These are phyloP conservation scores for Venusia cambrica DNA, from an alignment of 2,888 invertebrate species.

Conservation along the genomic window DNA sequence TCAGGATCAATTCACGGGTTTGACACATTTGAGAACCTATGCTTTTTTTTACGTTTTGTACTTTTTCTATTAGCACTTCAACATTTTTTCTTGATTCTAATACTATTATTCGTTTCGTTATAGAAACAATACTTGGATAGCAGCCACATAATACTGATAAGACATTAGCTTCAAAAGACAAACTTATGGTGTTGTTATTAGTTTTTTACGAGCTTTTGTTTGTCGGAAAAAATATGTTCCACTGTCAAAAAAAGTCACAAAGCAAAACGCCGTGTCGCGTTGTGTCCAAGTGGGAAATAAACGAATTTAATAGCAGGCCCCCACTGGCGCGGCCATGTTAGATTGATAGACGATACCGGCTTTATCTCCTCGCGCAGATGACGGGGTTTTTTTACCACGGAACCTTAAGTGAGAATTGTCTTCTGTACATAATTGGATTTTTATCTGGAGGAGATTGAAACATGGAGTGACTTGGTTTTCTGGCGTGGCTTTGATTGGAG, in stretches of 20 bases:
- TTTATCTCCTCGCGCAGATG: constrained; percentile 48
- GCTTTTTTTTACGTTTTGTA: too few relatives aligned
- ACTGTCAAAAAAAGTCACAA: constrained; percentile 20
- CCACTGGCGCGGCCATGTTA: constrained; percentile 63
- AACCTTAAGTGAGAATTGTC: constrained; percentile 70
- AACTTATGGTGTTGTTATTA: not conserved
- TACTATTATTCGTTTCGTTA: too few relatives aligned
- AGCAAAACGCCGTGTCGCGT: constrained; percentile 27
- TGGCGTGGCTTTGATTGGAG: constrained; percentile 11
- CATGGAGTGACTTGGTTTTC: constrained; percentile 27
- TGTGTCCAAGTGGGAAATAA: constrained; percentile 36
- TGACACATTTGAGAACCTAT: too few relatives aligned
- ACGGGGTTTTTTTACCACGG: constrained; percentile 52
- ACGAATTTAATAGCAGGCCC: constrained; percentile 62
- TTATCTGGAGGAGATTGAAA: constrained; percentile 48
- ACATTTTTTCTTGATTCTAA: too few relatives aligned
- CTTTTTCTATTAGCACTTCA: too few relatives aligned
- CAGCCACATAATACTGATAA: too few relatives aligned
- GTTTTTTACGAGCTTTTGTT: not conserved
- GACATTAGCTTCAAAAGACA: too few relatives aligned
- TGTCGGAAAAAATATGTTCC: constrained; percentile 8
- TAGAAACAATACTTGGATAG: too few relatives aligned
- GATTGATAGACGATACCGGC: constrained; percentile 71
- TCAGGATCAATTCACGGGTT: too few relatives aligned
- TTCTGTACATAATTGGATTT: constrained; percentile 64